Evolutionary conservation across 2,113 vertebrate genomes (phyloP).

Genomic region (Setophaga kirtlandii): DNA sequence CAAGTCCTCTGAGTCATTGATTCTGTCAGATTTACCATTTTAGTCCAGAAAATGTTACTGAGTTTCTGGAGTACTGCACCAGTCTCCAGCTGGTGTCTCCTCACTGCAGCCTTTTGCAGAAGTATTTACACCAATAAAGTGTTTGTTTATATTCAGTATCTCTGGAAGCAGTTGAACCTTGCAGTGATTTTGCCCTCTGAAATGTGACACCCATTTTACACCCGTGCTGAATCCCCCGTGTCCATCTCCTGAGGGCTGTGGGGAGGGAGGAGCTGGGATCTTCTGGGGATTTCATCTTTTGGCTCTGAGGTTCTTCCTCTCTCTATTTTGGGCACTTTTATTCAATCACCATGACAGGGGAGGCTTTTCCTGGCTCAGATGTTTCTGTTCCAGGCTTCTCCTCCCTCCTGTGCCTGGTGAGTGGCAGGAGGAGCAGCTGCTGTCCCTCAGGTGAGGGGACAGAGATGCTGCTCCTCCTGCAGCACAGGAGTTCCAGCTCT

Average conservation of each 20-base stretch:
- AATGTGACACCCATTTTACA: background rate
- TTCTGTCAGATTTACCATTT: constrained; percentile 2
- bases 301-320: background rate
- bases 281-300: background rate
- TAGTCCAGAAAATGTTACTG: background rate
- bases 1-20: background rate
- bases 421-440: background rate
- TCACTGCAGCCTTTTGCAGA: background rate
- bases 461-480: background rate
- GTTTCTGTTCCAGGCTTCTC: background rate
- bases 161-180: background rate
- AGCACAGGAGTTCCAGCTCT: background rate
- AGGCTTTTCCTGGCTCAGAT: background rate
- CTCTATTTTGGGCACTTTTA: accelerated
- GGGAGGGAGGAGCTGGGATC: background rate
- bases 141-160: background rate
- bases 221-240: background rate
- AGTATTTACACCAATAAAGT: constrained; percentile 26
- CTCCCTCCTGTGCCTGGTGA: background rate
- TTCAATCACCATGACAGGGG: accelerated
- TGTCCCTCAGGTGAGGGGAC: background rate
- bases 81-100: background rate
- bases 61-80: background rate
- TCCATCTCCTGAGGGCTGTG: background rate
- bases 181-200: background rate